Conservation (phyloP, 2,888 invertebrate genomes). For the Fissipunctia ypsillon region DNA sequence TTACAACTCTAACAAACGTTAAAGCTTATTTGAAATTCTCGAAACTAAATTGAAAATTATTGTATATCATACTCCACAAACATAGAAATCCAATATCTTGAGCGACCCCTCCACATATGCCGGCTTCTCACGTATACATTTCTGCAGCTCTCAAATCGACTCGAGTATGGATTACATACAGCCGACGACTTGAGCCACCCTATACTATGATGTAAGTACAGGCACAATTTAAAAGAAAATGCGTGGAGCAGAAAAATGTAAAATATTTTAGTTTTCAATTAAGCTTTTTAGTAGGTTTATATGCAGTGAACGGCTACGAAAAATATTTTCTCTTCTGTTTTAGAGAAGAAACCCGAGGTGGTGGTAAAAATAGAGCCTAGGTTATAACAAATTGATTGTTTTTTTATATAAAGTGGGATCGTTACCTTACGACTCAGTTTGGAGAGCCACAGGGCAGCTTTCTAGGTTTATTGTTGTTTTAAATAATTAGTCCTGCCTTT, state of each 20-base stretch:
- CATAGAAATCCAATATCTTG: conserved; percentile 72
- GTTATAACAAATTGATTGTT: fast-evolving
- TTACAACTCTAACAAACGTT: not conserved
- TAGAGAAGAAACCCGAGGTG: not conserved
- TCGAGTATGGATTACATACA: conserved; percentile 86
- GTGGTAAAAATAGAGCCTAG: not conserved
- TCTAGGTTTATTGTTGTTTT: not conserved
- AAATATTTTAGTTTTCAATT: not conserved
- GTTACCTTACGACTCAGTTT: not conserved
- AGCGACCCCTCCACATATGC: conserved; percentile 62
- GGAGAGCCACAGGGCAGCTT: conserved; percentile 10
- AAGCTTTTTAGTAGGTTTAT: conserved; percentile 1
- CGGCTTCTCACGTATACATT: conserved; percentile 81
- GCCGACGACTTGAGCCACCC: conserved; percentile 82
- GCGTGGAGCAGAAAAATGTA: conserved; percentile 48
- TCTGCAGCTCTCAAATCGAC: conserved; percentile 85
- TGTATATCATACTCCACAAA: conserved; percentile 30
- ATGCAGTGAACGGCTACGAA: not conserved
- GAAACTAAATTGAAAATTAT: conserved; percentile 11
- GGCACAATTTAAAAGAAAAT: conserved; percentile 62
- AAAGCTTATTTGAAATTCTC: not conserved
- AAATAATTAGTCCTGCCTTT: not conserved
- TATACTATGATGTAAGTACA: conserved; percentile 67
- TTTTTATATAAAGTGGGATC: not conserved
- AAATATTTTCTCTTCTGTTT: not conserved